Evolutionary conservation across 2,888 invertebrate genomes (phyloP), one percentile per base, ranked within the genome.

Genomic region (Xestobium rufovillosum): DNA sequence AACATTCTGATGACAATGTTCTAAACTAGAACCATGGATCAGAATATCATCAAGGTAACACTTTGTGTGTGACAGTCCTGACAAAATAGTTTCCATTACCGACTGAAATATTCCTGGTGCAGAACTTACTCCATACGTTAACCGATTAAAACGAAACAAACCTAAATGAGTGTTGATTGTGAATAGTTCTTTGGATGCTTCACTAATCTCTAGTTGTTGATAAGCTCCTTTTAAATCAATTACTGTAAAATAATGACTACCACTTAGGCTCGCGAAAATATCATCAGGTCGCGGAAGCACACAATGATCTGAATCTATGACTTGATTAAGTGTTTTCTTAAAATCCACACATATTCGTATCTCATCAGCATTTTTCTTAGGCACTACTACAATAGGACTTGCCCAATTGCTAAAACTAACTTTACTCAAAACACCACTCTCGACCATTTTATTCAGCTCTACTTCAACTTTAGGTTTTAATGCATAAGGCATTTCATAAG

Each of bases 341-440:
- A 50, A 56, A 48, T 62, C 54, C 3, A 55, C 49, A 41, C 56
- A 58, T n/a, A 60, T 44, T 32, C 59, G 26, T 4, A 56, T 42
- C 3, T 44, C 38, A 19, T 31, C 28, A n/a, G 41, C 38, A 33
- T 48, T 47, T 26, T 35, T 44, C 33, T 59, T 57, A 13, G 49
- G 52, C 3, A 58, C 55, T 26, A 55, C 40, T 1, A 58, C 53
- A 3, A 59, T 53, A 3, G 58, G 57, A 36, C 48, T 48, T 9
- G 52, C 53, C 53, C 51, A 57, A 16, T 50, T 41, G 31, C 44
- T 49, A 43, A 36, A 34, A 32, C 36, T 42, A 26, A 55, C 41
- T 28, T 48, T 42, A 8, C 13, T 25, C 17, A 54, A 32, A 17
- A 51, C 44, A 9, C 46, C 47, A n/a, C 36, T 12, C 8, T 36